phyloP scores from a whole-genome alignment of 92 coral and sea anemone species.

The Phenganax marumi region DNA sequence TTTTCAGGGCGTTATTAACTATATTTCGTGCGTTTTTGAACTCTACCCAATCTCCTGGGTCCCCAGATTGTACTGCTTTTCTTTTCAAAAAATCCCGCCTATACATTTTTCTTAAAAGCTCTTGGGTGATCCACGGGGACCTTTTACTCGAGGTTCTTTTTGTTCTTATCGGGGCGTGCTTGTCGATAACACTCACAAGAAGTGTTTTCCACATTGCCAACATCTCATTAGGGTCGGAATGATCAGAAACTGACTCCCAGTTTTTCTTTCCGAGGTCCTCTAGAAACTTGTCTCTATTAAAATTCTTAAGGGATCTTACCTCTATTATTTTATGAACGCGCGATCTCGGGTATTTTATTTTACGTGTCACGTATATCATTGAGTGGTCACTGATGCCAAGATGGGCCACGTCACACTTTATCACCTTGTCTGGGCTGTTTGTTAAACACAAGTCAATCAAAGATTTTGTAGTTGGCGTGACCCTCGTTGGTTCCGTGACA shows the following conservation, averaged over 20 bases:
- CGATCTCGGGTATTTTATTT: background rate
- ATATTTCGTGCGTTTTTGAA: slow-evolving; percentile 3
- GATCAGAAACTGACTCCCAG: slow-evolving; percentile 5
- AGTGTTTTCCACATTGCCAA: slow-evolving; percentile 23
- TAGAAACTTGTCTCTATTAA: slow-evolving; percentile 47
- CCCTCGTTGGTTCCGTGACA: slow-evolving; percentile 62
- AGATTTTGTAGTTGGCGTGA: slow-evolving; percentile 52
- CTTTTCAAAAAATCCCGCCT: slow-evolving; percentile 27
- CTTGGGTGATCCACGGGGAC: slow-evolving; percentile 46
- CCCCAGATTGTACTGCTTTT: slow-evolving; percentile 13
- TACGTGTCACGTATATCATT: slow-evolving; percentile 25
- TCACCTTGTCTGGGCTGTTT: slow-evolving; percentile 49
- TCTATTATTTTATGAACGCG: slow-evolving; percentile 41
- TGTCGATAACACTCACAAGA: slow-evolving; percentile 15
- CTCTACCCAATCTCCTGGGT: slow-evolving; percentile 8
- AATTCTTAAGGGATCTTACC: slow-evolving; percentile 32
- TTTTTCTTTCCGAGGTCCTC: slow-evolving; percentile 41
- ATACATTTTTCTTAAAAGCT: slow-evolving; percentile 7
- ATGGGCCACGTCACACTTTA: slow-evolving; percentile 45
- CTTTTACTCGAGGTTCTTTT: slow-evolving; percentile 15
- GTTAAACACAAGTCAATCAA: slow-evolving; percentile 61
- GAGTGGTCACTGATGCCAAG: slow-evolving; percentile 59
- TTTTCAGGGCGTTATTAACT: slow-evolving; percentile 12
- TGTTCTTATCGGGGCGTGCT: slow-evolving; percentile 31
- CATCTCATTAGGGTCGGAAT: slow-evolving; percentile 44